Base-by-base conservation (phyloP, 1,140 invertebrate species). In the Lasioglossum baleicum region DNA sequence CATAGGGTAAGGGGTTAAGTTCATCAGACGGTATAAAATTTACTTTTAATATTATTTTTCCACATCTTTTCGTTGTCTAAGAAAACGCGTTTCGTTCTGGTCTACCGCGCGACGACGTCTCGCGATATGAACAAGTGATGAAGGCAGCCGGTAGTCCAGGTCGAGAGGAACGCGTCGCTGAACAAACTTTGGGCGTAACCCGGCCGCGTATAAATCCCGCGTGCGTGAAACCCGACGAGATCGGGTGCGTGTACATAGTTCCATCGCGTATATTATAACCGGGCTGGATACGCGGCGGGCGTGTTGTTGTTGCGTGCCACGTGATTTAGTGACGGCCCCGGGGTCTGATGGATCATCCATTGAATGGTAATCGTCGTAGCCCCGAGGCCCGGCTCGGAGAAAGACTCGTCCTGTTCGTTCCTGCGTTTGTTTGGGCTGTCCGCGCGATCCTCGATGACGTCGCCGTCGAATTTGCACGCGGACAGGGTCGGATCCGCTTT, bases 111-210 rank as follows among this genome's bases (percentile, higher is more conserved):
- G 2, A 13, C 44, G 2, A 2, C 10, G 44, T 11, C 44, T 48
- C 44, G 44, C 2, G 2, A 3, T 11, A 11, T 10, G 44, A 48
- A 48, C 10, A 48, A 48, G 10, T 2, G 13, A 13, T n/a, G 26
- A 4, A 1, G 26, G 22, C 60, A 2, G n/a, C 20, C 65, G 22
- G 64, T 66, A 78, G 70, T 51, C 40, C 31, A 44, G 63, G 22
- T 35, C 31, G 68, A 15, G 51, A n/a, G 77, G 64, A 75, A 81
- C 77, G 81, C 83, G 83, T 83, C 73, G 69, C 48, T 85, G 83
- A 84, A 84, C 82, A 83, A 85, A 85, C 82, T 81, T 81, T 81
- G 82, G 82, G 83, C 83, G 83, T 83, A 83, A 85, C 82, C 80
- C 20, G 44, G 7, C 22, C 63, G 76, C 60, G 68, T 79, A 81